A percentile compares a stretch with the other conserved stretches of the same genome.
These are phyloP conservation scores for Sebastes trivittatus DNA, from an alignment of 2,797 vertebrate genomes.

Conservation along the genomic window DNA sequence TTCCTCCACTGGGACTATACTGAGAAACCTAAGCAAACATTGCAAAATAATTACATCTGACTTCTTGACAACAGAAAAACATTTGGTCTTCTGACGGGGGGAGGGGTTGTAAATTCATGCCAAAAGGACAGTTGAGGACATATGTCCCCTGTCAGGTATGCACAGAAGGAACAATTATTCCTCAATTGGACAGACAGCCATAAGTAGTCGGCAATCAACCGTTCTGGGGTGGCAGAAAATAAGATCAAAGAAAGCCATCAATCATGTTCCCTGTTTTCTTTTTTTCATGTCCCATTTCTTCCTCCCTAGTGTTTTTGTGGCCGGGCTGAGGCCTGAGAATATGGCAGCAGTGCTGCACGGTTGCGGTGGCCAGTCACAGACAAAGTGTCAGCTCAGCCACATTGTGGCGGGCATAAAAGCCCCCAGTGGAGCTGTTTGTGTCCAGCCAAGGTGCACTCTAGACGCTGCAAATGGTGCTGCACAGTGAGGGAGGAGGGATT, in stretches of 20 bases:
- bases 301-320: slow-evolving; percentile 70
- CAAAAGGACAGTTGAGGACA: slow-evolving; percentile 65
- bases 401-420: slow-evolving; percentile 71
- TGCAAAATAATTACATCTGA: slow-evolving; percentile 74
- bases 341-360: slow-evolving; percentile 62
- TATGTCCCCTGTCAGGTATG: slow-evolving; percentile 78
- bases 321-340: slow-evolving; percentile 60
- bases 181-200: slow-evolving; percentile 72
- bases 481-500: slow-evolving; percentile 45
- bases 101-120: slow-evolving; percentile 66
- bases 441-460: slow-evolving; percentile 71
- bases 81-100: slow-evolving; percentile 61
- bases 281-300: slow-evolving; percentile 61
- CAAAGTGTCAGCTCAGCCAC: slow-evolving; percentile 76
- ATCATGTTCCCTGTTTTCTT: slow-evolving; percentile 73
- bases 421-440: slow-evolving; percentile 71
- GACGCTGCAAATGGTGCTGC: slow-evolving; percentile 48
- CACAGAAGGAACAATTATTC: slow-evolving; percentile 76
- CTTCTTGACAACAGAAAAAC: slow-evolving; percentile 68
- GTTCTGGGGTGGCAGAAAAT: slow-evolving; percentile 78
- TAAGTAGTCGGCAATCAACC: slow-evolving; percentile 80
- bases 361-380: slow-evolving; percentile 69
- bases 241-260: slow-evolving; percentile 81
- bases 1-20: slow-evolving; percentile 47
- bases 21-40: slow-evolving; percentile 70